Evolutionary conservation across 2,888 invertebrate genomes (phyloP), one percentile per base, ranked within the genome.

Genomic region (Athetis lepigone): DNA sequence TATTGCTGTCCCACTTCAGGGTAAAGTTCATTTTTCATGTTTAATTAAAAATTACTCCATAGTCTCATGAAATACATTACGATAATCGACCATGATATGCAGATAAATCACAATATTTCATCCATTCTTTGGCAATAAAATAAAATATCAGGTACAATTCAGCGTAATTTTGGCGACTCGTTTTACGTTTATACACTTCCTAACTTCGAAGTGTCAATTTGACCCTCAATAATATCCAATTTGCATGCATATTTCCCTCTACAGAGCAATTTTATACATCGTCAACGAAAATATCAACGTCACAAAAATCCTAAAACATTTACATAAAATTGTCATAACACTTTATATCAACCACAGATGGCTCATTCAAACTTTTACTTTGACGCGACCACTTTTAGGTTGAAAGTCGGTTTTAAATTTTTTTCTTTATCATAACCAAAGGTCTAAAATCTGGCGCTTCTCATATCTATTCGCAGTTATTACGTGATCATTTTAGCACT

Each of bases 261-360:
- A 42, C 40, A 36, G 52, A 27, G 36, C 54, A 59, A 46, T 75
- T 62, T 50, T 49, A 63, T 42, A 50, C 19, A 27, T 59, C 25
- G 27, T 64, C 54, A 55, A 42, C 13, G 43, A 55, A 55, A 64
- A 33, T 51, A 43, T 25, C 46, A 54, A 43, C 49, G 37, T 62
- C 57, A 65, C 37, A 70, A 77, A 78, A 77, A 67, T 50, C 18
- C 51, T 63, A 36, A 58, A 64, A 46, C 51, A 71, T 77, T 69
- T 62, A 47, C 75, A 78, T 74, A 61, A 68, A 80, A 66, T 37
- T 59, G 50, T 27, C 64, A 42, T 71, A 50, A 64, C 42, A 54
- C 39, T 74, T 63, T 68, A 66, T 70, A 73, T 79, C 58, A 72
- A 66, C 68, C 45, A 47, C n/a, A 21, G 11, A 27, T 8, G 0